Conservation (phyloP, 2,113 vertebrate species). For the Chelonoidis abingdonii region DNA sequence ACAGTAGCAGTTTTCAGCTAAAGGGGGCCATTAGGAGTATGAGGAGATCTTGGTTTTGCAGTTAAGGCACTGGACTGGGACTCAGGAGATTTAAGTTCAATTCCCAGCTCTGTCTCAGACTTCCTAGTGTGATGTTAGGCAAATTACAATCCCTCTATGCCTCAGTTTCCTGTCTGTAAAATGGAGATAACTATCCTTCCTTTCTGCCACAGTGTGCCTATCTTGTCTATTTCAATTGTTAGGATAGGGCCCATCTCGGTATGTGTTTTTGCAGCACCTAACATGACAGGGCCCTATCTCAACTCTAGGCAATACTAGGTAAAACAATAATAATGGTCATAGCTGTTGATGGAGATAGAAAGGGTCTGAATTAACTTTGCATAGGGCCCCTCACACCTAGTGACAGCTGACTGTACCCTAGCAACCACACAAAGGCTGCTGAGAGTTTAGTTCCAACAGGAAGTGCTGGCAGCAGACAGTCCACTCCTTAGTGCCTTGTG, state of each 20-base stretch:
- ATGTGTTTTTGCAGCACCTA: background rate
- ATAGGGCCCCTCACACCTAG: background rate
- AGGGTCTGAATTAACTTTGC: background rate
- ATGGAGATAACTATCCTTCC: background rate
- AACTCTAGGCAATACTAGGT: background rate
- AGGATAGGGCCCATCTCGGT: background rate
- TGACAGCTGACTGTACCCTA: background rate
- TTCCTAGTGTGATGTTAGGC: background rate
- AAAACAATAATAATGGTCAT: background rate
- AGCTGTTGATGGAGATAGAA: background rate
- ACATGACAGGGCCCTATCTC: no score
- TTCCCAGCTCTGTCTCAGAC: background rate
- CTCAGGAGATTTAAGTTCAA: background rate
- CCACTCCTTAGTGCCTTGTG: accelerated
- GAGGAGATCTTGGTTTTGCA: background rate
- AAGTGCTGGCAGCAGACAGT: accelerated
- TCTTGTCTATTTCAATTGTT: background rate
- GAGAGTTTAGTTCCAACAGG: accelerated
- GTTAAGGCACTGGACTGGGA: background rate
- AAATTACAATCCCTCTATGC: background rate
- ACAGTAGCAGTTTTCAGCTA: background rate
- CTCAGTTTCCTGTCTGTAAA: background rate
- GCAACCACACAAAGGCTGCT: background rate
- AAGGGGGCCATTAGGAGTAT: background rate
- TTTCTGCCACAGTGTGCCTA: background rate